Base-by-base conservation (phyloP, 2,888 invertebrate genomes). In the Steinernema scapterisci region DNA sequence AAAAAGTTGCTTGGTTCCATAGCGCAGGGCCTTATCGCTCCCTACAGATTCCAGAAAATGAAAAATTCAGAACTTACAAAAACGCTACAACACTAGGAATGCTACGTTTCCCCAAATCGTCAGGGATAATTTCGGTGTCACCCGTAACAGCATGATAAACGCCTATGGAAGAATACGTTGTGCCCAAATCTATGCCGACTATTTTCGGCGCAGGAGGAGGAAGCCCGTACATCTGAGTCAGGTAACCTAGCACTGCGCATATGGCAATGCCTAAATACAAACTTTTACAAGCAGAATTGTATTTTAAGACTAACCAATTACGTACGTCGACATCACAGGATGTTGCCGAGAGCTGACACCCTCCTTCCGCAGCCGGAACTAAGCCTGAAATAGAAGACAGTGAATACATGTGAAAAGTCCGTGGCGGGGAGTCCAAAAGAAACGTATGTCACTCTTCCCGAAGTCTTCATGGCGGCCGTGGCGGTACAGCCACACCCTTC, bases 71-170 rank as follows among this genome's bases (percentile, higher is more conserved):
- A 56, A 79, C 86, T 81, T 73, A 88, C 87, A 86, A 70, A 77
- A 89, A 90, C 21, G 89, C 89, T 0, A 90, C 89, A 23, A 90
- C 88, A 82, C 89, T 90, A 3, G 90, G 90, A 51, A 90, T 89
- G 77, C 89, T 89, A 75, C 87, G 86, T 75, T 88, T 88, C 1
- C 88, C 88, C 25, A 88, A 89, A 88, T 43, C 85, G 82, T 0
- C 89, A 46, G 84, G 79, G 6, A 89, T 79, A 5, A 89, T 81
- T 48, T 87, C 84, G 0, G 89, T 88, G 23, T 84, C 82, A 3
- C 89, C 90, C 27, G 88, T 86, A 0, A 89, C 89, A 23, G 90
- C 89, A 81, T 90, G 89, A 81, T 90, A 90, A 43, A 89, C 87
- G 0, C 89, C 86, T 71, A 86, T 85, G 7, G 86, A 87, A 6